Evolutionary conservation across 2,113 vertebrate genomes (phyloP).

Genomic region (Misgurnus anguillicaudatus): DNA sequence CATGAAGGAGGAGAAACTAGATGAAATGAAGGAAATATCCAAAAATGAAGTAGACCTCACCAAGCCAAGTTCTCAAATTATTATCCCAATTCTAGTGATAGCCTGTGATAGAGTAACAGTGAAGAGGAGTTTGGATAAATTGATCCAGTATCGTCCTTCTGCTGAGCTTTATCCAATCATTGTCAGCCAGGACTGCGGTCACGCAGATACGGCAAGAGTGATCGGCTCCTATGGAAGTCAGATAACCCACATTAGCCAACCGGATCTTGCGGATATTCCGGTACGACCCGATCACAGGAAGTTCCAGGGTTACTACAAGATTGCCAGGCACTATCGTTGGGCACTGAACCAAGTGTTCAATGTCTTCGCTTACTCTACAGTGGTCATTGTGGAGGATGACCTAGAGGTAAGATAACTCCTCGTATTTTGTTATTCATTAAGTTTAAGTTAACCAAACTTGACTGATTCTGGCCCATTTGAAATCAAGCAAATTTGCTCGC

Average conservation of each 20-base stretch:
- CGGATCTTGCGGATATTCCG: constrained; percentile 77
- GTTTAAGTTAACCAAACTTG: no score
- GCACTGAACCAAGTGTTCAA: constrained; percentile 88
- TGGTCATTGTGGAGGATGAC: constrained; percentile 93
- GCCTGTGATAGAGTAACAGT: constrained; percentile 93
- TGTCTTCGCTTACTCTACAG: constrained; percentile 75
- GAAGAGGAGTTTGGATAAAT: constrained; percentile 84
- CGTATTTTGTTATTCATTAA: no score
- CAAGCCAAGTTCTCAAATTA: constrained; percentile 37
- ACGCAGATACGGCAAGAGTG: constrained; percentile 82
- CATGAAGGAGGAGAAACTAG: background rate
- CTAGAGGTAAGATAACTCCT: constrained; percentile 74
- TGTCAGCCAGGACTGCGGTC: constrained; percentile 93
- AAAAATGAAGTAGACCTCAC: constrained; percentile 23
- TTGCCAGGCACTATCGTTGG: constrained; percentile 91
- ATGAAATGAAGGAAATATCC: constrained; percentile 13
- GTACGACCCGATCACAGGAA: constrained; percentile 88
- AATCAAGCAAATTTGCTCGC: background rate
- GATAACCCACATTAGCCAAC: constrained; percentile 83
- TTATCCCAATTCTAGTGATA: constrained; percentile 87
- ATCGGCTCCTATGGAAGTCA: constrained; percentile 85
- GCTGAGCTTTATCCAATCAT: constrained; percentile 82
- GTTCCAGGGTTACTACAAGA: constrained; percentile 93
- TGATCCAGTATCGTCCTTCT: constrained; percentile 85
- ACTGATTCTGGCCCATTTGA: no score